Conservation (phyloP, 2,113 vertebrate genomes). For the Athene noctua region DNA sequence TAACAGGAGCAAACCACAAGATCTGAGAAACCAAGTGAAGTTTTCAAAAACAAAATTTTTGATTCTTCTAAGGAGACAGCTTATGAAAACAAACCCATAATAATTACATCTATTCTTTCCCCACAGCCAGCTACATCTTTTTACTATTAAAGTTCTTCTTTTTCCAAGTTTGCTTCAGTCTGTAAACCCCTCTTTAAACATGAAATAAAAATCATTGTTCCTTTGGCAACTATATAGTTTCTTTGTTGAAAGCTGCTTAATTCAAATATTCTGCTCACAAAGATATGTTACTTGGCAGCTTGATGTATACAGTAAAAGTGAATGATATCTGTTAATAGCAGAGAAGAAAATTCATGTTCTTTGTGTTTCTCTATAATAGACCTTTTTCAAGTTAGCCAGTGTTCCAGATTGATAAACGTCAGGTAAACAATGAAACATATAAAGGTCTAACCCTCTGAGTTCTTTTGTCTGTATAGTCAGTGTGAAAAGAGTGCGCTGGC, state of each 20-base stretch:
- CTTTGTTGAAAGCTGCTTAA: slow-evolving; percentile 23
- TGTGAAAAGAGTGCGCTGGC: not conserved
- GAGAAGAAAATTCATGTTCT: not conserved
- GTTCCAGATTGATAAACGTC: not conserved
- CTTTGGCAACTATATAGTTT: slow-evolving; percentile 23
- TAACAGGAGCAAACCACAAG: not conserved
- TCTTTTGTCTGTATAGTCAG: not conserved
- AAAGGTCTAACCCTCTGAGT: not conserved
- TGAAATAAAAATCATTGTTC: slow-evolving; percentile 46
- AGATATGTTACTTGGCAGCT: slow-evolving; percentile 21
- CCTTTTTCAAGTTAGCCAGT: not conserved
- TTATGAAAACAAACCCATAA: not conserved
- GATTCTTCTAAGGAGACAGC: not conserved
- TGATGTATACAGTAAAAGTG: not conserved
- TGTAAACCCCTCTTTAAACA: slow-evolving; percentile 31
- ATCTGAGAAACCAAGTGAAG: not conserved
- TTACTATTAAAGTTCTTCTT: not conserved
- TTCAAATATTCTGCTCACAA: slow-evolving; percentile 37
- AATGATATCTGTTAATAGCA: slow-evolving; percentile 44
- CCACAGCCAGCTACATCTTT: slow-evolving; percentile 20
- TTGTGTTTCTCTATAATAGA: not conserved
- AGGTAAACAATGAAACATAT: not conserved
- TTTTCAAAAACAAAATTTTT: not conserved
- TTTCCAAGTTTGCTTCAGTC: slow-evolving; percentile 3
- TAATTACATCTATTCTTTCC: not conserved